Evolutionary conservation across 2,113 vertebrate species (phyloP).

Genomic region (Sander vitreus): DNA sequence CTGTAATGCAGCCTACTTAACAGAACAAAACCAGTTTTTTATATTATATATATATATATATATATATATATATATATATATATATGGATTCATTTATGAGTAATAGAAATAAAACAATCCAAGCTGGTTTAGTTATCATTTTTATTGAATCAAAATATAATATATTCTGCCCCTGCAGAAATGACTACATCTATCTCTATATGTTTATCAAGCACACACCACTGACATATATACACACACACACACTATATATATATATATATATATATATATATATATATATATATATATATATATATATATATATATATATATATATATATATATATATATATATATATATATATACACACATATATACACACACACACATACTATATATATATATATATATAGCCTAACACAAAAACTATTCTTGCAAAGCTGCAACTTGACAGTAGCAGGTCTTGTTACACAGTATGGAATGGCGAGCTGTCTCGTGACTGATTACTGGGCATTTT

Average conservation of each 20-base stretch:
- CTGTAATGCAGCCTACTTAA: background rate
- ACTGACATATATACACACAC: constrained; percentile 68
- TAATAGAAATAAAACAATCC: constrained; percentile 1
- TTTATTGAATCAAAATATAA: constrained; percentile 69
- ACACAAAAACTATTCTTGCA: constrained; percentile 67
- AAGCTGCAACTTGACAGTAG: constrained; percentile 59
- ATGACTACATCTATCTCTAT: background rate
- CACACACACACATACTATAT: no score
- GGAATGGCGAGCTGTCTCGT: constrained; percentile 44
- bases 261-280: no score
- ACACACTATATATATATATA: no score
- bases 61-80: no score
- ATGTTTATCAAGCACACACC: constrained; percentile 42
- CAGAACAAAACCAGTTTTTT: background rate
- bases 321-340: no score
- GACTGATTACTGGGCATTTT: constrained; percentile 27
- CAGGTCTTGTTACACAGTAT: constrained; percentile 53
- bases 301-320: no score
- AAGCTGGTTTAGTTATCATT: constrained; percentile 1
- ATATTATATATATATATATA: background rate
- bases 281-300: no score
- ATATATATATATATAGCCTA: no score
- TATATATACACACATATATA: no score
- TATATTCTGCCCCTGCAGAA: constrained; percentile 32
- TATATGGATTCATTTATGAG: background rate